Base-by-base conservation (phyloP, 2,113 vertebrate genomes). In the Pluvialis apricaria region DNA sequence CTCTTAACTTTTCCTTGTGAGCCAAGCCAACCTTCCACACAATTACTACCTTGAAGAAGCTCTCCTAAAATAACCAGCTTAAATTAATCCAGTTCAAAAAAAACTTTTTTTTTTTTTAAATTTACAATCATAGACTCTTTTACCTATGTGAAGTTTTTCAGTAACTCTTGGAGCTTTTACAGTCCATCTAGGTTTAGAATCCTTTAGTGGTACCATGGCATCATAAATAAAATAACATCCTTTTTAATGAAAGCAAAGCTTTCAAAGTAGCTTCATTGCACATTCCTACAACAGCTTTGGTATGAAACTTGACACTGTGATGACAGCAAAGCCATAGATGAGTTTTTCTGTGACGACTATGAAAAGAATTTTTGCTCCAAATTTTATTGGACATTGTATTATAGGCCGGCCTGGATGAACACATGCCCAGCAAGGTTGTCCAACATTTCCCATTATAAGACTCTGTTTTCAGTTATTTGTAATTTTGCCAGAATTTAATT, bases 401-500 rank as follows among this genome's bases (percentile, higher is more conserved):
- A 47, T 20, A 79, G 86, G 36, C 5, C 76, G 80, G 44, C 45
- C 40, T 87, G 69, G 54, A 88, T 31, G 28, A 57, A 87, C 44
- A 86, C 58, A 52, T 52, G 47, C 52, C 20, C 82, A 49, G 36
- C 34, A 66, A 94, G 66, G 91, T 89, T 96, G 73, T 85, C 66
- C 88, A 95, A 8, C 58, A 79, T 69, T 95, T 92, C 66, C 65
- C 44, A 58, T 91, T 87, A 82, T 25, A 49, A 92, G 69, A 91
- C 52, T 72, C 80, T 61, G 45, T 84, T 96, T 95, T 62, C 73
- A 87, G 61, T 87, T 91, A 71, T 61, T 92, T 96, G 89, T 92
- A 89, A 69, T 45, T 86, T 91, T 79, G 80, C 91, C 89, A 91
- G 91, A 79, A 69, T 94, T 89, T 94, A 94, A 94, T 94, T 82